Conservation (phyloP, 2,888 invertebrate genomes). For the Pristionchus fissidentatus region DNA sequence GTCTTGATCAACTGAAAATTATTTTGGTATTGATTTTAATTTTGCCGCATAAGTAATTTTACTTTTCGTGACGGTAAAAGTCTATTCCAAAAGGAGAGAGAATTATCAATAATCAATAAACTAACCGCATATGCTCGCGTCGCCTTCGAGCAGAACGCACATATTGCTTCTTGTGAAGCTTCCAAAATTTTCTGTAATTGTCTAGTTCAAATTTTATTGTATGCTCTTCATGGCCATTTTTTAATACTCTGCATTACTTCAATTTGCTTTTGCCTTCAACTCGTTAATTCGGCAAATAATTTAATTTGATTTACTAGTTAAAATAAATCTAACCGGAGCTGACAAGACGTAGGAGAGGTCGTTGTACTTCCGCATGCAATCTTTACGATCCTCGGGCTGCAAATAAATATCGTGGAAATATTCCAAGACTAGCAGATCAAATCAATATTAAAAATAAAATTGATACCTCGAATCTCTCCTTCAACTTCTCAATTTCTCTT, state of each 20-base stretch:
- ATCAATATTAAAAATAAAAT: too few relatives aligned
- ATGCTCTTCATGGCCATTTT: background rate
- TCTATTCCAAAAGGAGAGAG: background rate
- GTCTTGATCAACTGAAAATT: background rate
- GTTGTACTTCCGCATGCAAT: conserved; percentile 16
- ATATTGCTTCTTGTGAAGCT: background rate
- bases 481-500: background rate
- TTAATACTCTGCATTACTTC: too few relatives aligned
- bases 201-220: background rate
- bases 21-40: background rate
- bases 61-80: background rate
- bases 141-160: background rate
- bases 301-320: too few relatives aligned
- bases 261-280: background rate
- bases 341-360: background rate
- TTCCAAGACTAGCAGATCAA: too few relatives aligned
- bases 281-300: too few relatives aligned
- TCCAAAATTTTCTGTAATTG: conserved; percentile 12
- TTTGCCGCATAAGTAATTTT: too few relatives aligned
- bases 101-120: background rate
- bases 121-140: conserved; percentile 9
- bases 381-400: conserved; percentile 11
- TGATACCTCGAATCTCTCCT: too few relatives aligned
- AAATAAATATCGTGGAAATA: too few relatives aligned
- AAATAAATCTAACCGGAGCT: too few relatives aligned